Conservation (phyloP, 2,888 invertebrate species). For the Lasioglossum lativentre region DNA sequence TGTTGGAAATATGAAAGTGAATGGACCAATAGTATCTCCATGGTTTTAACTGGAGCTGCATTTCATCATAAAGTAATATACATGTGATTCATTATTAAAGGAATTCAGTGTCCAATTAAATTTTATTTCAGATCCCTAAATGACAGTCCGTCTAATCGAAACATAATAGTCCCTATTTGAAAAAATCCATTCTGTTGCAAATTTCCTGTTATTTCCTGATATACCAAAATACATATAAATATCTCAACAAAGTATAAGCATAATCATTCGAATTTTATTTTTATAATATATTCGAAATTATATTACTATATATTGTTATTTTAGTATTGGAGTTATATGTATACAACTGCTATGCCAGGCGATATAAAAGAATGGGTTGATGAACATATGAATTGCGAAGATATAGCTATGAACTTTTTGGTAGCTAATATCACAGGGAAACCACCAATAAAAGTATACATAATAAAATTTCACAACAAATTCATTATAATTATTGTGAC, state of each 20-base stretch:
- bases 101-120: background rate
- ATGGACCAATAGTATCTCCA: conserved; percentile 98
- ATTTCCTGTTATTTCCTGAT: background rate
- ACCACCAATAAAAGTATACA: conserved; percentile 93
- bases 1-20: conserved; percentile 98
- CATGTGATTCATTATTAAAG: conserved; percentile 7
- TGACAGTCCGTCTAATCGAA: conserved; percentile 17
- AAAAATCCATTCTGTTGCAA: conserved; percentile 32
- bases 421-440: conserved; percentile 97
- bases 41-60: conserved; percentile 98
- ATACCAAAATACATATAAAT: conserved; percentile 9
- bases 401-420: conserved; percentile 99
- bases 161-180: conserved; percentile 19
- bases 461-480: conserved; percentile 10
- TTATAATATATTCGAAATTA: conserved; percentile 9
- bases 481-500: background rate
- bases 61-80: conserved; percentile 94
- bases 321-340: conserved; percentile 96
- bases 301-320: conserved; percentile 41
- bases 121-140: conserved; percentile 48
- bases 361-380: conserved; percentile 96
- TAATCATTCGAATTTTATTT: conserved; percentile 32
- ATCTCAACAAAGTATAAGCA: conserved; percentile 22
- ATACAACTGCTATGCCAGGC: conserved; percentile 94
- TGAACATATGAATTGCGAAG: conserved; percentile 98